Evolutionary conservation across 2,888 invertebrate species (phyloP).

Genomic region (Biston stratarius): DNA sequence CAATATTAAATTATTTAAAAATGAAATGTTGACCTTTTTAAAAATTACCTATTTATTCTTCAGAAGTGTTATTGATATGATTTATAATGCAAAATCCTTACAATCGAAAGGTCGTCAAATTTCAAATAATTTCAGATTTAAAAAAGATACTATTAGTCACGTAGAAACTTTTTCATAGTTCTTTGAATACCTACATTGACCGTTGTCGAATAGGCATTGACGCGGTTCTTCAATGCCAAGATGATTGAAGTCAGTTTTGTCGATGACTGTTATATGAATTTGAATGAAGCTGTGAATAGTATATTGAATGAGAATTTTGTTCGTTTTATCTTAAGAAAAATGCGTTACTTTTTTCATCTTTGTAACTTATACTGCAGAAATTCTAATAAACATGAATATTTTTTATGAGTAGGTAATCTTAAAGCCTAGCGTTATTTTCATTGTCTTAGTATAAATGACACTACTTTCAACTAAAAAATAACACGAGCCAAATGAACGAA

Average conservation of each 20-base stretch:
- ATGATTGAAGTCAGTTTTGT: constrained; percentile 19
- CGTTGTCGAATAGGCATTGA: constrained; percentile 23
- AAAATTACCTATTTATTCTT: no score
- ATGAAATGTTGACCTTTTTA: no score
- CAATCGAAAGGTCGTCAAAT: no score
- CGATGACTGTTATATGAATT: constrained; percentile 7
- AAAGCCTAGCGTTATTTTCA: no score
- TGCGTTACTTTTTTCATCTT: background rate
- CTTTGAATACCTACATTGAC: constrained; percentile 10
- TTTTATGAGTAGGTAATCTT: no score
- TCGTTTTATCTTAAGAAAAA: background rate
- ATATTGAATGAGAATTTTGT: background rate
- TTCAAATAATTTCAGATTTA: background rate
- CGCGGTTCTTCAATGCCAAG: constrained; percentile 34
- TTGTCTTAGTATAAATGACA: no score
- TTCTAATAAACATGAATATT: no score
- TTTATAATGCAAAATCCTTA: no score
- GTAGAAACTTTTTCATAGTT: constrained; percentile 31
- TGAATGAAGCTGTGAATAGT: constrained; percentile 4
- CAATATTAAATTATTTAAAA: no score
- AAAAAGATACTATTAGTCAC: constrained; percentile 13
- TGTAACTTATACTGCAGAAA: no score
- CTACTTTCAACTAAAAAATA: no score
- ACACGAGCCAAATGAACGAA: background rate
- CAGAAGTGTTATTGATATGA: no score